These are phyloP conservation scores for Opisthocomus hoazin DNA, from an alignment of 2,113 vertebrate genomes.

Conservation along the genomic window DNA sequence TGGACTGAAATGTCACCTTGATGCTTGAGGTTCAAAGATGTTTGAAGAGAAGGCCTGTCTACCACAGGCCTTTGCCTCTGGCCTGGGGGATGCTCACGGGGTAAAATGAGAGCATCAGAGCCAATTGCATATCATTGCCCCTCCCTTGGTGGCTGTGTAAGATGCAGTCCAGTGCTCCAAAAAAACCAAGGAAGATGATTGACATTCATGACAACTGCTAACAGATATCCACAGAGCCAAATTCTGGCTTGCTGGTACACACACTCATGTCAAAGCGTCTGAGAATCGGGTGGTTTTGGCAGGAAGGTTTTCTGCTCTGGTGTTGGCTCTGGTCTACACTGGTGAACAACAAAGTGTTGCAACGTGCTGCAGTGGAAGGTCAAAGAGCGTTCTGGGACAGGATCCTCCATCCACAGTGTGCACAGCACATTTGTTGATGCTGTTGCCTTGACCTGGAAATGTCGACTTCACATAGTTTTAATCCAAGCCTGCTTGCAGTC, in stretches of 20 bases:
- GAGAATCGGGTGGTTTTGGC: neutral
- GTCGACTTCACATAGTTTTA: neutral
- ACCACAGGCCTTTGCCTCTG: neutral
- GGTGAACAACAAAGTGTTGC: neutral
- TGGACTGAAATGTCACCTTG: accelerated
- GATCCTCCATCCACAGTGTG: neutral
- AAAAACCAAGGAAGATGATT: neutral
- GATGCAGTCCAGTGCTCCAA: neutral
- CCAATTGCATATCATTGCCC: neutral
- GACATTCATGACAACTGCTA: neutral
- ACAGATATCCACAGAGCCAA: neutral
- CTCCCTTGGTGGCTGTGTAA: neutral
- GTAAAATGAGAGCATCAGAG: neutral
- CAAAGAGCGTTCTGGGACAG: neutral
- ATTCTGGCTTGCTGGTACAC: neutral
- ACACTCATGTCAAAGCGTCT: accelerated
- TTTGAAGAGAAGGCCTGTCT: neutral
- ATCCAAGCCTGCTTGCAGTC: neutral
- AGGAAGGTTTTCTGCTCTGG: neutral
- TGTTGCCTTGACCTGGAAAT: slow-evolving; percentile 18
- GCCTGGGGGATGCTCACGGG: neutral
- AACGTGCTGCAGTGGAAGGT: neutral
- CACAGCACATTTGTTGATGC: neutral
- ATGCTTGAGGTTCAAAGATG: neutral
- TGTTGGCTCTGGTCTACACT: neutral